Percentiles rank a stretch among this genome's conserved stretches.
phyloP scores from a whole-genome alignment of 2,888 invertebrate species.

The Mythimna pallens region DNA sequence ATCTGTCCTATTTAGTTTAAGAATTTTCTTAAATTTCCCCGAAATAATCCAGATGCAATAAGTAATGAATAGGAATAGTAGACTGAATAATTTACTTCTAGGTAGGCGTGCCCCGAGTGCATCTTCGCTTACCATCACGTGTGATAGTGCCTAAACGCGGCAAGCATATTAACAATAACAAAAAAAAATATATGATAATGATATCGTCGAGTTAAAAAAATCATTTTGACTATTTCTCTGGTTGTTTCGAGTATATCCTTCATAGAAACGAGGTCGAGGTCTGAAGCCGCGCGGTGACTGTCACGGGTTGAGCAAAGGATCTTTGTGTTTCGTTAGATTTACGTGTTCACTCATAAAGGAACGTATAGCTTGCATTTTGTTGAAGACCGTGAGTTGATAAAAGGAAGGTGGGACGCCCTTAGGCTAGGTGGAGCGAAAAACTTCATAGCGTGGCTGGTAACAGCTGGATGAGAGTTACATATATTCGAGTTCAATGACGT shows the following conservation, averaged over 20 bases:
- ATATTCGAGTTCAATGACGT: no score
- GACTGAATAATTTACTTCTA: no score
- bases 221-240: background rate
- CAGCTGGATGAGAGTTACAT: background rate
- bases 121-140: no score
- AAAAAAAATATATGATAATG: no score
- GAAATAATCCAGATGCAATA: background rate
- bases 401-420: background rate
- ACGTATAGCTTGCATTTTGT: background rate
- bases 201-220: no score
- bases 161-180: no score
- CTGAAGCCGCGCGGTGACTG: slow-evolving; percentile 48
- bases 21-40: background rate
- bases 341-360: slow-evolving; percentile 33
- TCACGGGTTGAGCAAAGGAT: slow-evolving; percentile 48
- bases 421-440: background rate
- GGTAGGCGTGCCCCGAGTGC: no score
- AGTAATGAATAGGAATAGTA: no score
- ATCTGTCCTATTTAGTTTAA: no score
- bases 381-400: background rate
- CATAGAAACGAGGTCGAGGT: slow-evolving; percentile 43
- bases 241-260: slow-evolving; percentile 29
- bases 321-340: slow-evolving; percentile 47
- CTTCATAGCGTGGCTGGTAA: background rate
- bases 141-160: no score